Evolutionary conservation across 2,113 vertebrate genomes (phyloP), one percentile per base, ranked within the genome.

Genomic region (Psittacula cyanocephala): DNA sequence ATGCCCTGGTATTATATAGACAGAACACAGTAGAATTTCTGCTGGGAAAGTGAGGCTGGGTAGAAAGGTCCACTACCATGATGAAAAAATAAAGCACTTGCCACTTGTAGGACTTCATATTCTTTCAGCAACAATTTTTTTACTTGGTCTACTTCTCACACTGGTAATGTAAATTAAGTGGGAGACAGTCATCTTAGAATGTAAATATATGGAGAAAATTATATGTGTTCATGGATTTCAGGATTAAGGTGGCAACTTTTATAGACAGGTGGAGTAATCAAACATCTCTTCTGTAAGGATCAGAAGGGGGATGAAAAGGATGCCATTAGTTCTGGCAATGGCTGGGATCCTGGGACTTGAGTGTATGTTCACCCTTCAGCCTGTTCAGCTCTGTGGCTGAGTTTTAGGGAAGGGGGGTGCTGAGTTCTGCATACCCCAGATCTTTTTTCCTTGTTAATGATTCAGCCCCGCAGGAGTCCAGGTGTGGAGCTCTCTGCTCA

Each of bases 391-490:
- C 10, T 1, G 0, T 31, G 31, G 8, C 43, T 83, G 52, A 27
- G 31, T 28, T 72, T 60, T 64, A 44, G 53, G 8, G 29, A 28
- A 2, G 2, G 31, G 1, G 37, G 14, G 5, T 37, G 5, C 12
- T 62, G 62, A 39, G 33, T 25, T 71, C 14, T 22, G 18, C 2
- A 1, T 81, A 17, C 25, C 33, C 13, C 57, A 50, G 29, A 19
- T 55, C 29, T 46, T 28, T 60, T n/a, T 68, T 43, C 11, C 33
- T 50, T 0, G 0, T 3, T 43, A 17, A 2, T 25, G 2, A 52
- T 88, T 88, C 52, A 52, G 33, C 11, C 29, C 44, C 0, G 0
- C 41, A 57, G 46, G 28, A 72, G 27, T 50, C 29, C 27, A 49
- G 47, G 2, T 4, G 1, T 59, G 46, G 81, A 88, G n/a, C 22